Conservation (phyloP, 2,888 invertebrate species). For the Noctua janthe region DNA sequence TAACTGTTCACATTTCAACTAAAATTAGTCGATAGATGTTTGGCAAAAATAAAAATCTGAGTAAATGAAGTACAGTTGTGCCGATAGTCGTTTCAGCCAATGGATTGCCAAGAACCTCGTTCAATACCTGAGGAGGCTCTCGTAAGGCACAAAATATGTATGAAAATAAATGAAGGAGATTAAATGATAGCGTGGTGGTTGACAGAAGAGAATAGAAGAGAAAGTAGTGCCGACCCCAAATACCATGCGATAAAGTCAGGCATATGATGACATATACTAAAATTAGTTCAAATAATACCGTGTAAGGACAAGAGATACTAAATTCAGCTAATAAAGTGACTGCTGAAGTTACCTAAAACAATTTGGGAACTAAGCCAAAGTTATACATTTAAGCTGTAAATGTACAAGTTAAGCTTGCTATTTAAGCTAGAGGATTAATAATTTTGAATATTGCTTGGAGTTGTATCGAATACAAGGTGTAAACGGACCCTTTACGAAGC, state of each 20-base stretch:
- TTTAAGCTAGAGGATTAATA: slow-evolving; percentile 14
- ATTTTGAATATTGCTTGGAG: background rate
- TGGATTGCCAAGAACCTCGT: no score
- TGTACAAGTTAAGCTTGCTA: slow-evolving; percentile 42
- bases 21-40: background rate
- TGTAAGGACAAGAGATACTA: slow-evolving; percentile 6
- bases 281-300: slow-evolving; percentile 3
- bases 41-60: background rate
- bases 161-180: background rate
- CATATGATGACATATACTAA: background rate
- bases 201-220: background rate
- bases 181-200: background rate
- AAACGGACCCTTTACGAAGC: background rate
- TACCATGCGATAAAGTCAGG: background rate
- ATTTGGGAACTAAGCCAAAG: slow-evolving; percentile 53
- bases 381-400: slow-evolving; percentile 53
- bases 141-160: no score
- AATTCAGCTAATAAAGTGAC: slow-evolving; percentile 43
- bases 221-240: background rate
- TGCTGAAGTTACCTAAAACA: slow-evolving; percentile 57
- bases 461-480: background rate
- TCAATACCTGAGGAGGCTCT: no score
- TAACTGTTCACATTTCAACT: background rate
- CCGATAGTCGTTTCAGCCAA: no score
- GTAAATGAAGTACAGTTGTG: no score